Conservation (phyloP, 2,888 invertebrate species). For the Hetaerina titia region DNA sequence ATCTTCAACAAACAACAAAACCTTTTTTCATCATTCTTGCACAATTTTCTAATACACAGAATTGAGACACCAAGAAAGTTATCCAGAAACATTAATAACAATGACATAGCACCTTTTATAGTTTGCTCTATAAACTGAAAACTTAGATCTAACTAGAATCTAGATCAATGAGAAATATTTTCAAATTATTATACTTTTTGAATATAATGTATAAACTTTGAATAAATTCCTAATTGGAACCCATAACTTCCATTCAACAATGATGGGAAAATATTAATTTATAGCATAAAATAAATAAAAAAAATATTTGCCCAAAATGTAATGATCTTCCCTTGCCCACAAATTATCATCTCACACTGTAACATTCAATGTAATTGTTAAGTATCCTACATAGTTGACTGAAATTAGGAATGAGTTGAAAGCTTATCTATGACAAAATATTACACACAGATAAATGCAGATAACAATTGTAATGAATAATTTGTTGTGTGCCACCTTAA, state of each 20-base stretch:
- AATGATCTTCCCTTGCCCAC: background rate
- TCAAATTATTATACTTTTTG: background rate
- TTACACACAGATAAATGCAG: background rate
- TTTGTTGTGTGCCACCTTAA: background rate
- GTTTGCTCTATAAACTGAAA: slow-evolving; percentile 20
- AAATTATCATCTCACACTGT: slow-evolving; percentile 40
- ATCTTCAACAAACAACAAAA: background rate
- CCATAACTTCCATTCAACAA: background rate
- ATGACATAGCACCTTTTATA: slow-evolving; percentile 58
- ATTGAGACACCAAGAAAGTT: slow-evolving; percentile 55
- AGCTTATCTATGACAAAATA: background rate
- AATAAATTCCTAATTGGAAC: background rate
- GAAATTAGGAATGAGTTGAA: background rate
- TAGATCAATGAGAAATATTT: background rate
- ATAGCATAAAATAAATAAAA: background rate
- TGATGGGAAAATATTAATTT: background rate
- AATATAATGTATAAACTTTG: background rate
- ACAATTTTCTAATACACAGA: slow-evolving; percentile 39
- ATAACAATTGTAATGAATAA: background rate
- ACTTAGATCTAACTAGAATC: too few relatives aligned
- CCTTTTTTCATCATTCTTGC: slow-evolving; percentile 24
- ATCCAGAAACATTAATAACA: slow-evolving; percentile 55
- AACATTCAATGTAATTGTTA: background rate
- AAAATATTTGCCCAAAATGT: background rate
- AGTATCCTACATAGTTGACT: background rate